Conservation (phyloP, 2,888 invertebrate genomes). For the Allygus modestus region DNA sequence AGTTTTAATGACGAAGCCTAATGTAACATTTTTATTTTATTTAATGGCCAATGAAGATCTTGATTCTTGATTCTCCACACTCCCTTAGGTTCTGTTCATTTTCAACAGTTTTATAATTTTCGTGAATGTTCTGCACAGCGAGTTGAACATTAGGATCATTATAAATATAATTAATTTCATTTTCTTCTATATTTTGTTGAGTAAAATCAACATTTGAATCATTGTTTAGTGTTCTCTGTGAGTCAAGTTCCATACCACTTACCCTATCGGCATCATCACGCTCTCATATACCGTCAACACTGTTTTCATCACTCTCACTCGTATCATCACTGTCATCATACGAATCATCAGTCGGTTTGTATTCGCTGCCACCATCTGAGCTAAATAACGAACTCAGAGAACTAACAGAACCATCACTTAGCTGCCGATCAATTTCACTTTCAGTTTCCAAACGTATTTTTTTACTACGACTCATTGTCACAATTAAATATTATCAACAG, state of each 20-base stretch:
- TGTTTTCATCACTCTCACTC: constrained; percentile 36
- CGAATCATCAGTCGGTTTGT: constrained; percentile 1
- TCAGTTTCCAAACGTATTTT: constrained; percentile 7
- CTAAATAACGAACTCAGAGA: constrained; percentile 34
- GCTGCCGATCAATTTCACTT: constrained; percentile 1
- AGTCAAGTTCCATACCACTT: not conserved
- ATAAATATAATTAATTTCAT: not conserved
- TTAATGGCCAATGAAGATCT: too few relatives aligned
- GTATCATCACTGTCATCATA: constrained; percentile 6
- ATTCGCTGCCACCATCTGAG: constrained; percentile 29
- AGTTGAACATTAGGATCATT: not conserved
- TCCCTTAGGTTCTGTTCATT: too few relatives aligned
- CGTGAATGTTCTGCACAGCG: not conserved
- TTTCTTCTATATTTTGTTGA: not conserved
- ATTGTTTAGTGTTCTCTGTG: not conserved
- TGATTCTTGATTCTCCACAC: too few relatives aligned
- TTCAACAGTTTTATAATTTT: not conserved
- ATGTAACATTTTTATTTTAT: too few relatives aligned
- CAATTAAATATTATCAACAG: not conserved
- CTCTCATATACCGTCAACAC: constrained; percentile 29
- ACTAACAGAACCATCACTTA: not conserved
- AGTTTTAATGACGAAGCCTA: too few relatives aligned
- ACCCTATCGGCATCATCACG: not conserved
- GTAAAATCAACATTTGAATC: not conserved
- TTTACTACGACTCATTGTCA: constrained; percentile 10